Percentiles rank a stretch among this genome's conserved stretches.
Conservation (phyloP, 2,888 invertebrate species). For the Rhimphoctona megacephalus region DNA sequence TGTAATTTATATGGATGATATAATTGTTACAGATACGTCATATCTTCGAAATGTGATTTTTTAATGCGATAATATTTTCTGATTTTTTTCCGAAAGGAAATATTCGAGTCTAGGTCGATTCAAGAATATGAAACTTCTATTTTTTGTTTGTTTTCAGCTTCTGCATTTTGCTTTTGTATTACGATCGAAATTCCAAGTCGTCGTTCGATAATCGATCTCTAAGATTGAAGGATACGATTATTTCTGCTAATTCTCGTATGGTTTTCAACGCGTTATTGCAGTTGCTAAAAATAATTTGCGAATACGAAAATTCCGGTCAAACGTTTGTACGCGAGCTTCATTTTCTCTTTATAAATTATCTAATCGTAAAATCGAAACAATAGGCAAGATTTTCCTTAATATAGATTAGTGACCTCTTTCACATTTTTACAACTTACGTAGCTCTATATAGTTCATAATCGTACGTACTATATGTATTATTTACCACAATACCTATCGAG, state of each 20-base stretch:
- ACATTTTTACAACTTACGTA: constrained; percentile 4
- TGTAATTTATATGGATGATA: background rate
- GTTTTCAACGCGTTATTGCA: background rate
- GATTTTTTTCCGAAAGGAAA: no score
- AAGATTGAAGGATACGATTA: no score
- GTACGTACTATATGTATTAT: constrained; percentile 31
- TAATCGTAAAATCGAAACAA: background rate
- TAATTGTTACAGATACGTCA: background rate
- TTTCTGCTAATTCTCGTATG: background rate
- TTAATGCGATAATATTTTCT: background rate
- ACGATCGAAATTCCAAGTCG: background rate
- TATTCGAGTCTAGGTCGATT: no score
- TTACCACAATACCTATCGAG: constrained; percentile 50
- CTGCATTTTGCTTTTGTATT: background rate
- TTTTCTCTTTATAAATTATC: background rate
- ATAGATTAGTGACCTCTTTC: constrained; percentile 42
- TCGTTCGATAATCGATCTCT: no score
- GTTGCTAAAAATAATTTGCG: background rate
- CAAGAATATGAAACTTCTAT: no score
- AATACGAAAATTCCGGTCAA: background rate
- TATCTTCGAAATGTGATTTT: background rate
- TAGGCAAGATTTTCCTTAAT: constrained; percentile 14
- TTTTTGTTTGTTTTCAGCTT: no score
- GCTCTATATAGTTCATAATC: background rate
- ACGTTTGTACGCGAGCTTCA: background rate